These are phyloP conservation scores for Hapalemur alaotrensis DNA, from an alignment of 2,797 vertebrate genomes.

Conservation along the genomic window DNA sequence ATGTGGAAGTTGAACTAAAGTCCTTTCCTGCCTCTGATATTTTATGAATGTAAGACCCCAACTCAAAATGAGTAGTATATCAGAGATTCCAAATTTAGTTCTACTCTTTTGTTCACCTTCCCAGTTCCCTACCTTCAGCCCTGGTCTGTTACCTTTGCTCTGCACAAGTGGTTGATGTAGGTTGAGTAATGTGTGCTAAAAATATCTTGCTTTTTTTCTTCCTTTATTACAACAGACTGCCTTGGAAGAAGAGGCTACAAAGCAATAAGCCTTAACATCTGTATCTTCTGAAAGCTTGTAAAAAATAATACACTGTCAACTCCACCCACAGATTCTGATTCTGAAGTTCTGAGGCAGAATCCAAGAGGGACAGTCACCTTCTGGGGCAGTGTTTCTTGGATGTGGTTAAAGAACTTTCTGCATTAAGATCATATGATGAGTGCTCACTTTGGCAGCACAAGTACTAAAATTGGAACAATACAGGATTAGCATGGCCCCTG, in stretches of 20 bases:
- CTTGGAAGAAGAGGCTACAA: not conserved
- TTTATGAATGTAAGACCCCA: not conserved
- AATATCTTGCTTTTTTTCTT: not conserved
- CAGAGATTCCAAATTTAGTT: not conserved
- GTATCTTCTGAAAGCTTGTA: not conserved
- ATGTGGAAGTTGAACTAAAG: not conserved
- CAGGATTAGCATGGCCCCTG: too few relatives aligned
- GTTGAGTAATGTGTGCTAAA: not conserved
- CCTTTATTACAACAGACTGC: not conserved
- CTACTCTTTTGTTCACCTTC: not conserved
- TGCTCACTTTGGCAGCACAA: too few relatives aligned
- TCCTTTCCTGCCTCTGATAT: not conserved
- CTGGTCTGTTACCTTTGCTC: not conserved
- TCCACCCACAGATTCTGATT: not conserved
- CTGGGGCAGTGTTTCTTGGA: not conserved
- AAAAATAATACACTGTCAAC: not conserved
- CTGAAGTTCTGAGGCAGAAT: not conserved
- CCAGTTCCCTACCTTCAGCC: not conserved
- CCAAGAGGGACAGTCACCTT: constrained; percentile 4
- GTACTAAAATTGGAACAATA: too few relatives aligned
- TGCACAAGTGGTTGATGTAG: not conserved
- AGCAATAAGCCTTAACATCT: not conserved
- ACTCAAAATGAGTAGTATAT: not conserved
- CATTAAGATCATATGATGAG: not conserved
- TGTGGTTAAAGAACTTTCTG: not conserved